These are phyloP conservation scores for Steinernema carpocapsae DNA, from an alignment of 2,888 invertebrate species.

Conservation along the genomic window DNA sequence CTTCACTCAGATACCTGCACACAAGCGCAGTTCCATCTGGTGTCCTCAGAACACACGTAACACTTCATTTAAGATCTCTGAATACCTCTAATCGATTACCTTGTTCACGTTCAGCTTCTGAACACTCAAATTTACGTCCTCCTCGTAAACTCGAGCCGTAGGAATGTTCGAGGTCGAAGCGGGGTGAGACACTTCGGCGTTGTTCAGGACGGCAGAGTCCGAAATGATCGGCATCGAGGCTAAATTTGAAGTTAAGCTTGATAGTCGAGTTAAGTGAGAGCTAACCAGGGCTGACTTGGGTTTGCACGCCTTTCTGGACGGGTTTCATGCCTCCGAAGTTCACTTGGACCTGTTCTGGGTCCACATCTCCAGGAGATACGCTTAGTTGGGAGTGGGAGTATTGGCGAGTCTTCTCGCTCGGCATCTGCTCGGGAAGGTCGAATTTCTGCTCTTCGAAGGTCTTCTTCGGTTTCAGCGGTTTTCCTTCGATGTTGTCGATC, in stretches of 20 bases:
- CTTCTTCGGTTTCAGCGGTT: constrained; percentile 4
- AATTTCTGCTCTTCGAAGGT: constrained; percentile 39
- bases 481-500: constrained; percentile 39
- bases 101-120: background rate
- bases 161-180: background rate
- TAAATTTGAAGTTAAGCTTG: background rate
- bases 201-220: constrained; percentile 2
- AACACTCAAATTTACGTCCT: background rate
- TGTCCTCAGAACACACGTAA: background rate
- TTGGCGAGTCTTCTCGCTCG: constrained; percentile 22
- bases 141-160: background rate
- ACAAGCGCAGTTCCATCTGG: background rate
- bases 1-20: constrained; percentile 12
- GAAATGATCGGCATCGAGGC: background rate
- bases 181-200: background rate
- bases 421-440: constrained; percentile 40
- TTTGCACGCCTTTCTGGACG: background rate
- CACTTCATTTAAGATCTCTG: background rate
- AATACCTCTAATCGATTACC: background rate
- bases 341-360: constrained; percentile 21
- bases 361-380: background rate
- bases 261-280: background rate
- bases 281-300: background rate
- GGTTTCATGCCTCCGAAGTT: background rate
- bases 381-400: background rate